phyloP scores from a whole-genome alignment of 2,113 vertebrate genomes.

The Caretta caretta region DNA sequence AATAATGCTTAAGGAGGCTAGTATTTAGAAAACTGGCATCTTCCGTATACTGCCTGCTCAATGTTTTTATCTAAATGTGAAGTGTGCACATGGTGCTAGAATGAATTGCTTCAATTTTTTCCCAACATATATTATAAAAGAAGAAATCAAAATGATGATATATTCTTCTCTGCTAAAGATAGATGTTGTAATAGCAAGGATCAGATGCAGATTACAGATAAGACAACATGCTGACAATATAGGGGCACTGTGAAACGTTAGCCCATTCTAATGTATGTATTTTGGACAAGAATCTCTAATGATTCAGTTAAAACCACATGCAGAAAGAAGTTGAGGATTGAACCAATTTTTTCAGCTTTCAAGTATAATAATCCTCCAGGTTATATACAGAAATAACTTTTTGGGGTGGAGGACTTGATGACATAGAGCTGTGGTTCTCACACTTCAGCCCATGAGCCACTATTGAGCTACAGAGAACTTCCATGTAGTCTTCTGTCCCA shows the following conservation, averaged over 20 bases:
- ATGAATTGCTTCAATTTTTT: background rate
- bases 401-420: too few relatives aligned
- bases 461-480: too few relatives aligned
- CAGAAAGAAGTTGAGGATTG: background rate
- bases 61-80: background rate
- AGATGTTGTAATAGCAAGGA: background rate
- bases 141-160: background rate
- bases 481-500: too few relatives aligned
- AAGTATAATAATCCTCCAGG: background rate
- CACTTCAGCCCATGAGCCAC: too few relatives aligned
- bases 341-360: background rate
- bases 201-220: background rate
- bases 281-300: background rate
- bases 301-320: background rate
- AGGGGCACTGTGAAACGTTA: background rate
- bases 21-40: background rate
- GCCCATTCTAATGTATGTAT: fast-evolving
- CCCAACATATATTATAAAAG: background rate
- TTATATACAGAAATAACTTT: too few relatives aligned
- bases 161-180: background rate
- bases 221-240: background rate
- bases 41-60: background rate
- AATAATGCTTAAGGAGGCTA: background rate
- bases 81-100: background rate
- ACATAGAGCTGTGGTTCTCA: too few relatives aligned